Base-by-base conservation (phyloP, 2,113 vertebrate species). In the Talpa occidentalis region DNA sequence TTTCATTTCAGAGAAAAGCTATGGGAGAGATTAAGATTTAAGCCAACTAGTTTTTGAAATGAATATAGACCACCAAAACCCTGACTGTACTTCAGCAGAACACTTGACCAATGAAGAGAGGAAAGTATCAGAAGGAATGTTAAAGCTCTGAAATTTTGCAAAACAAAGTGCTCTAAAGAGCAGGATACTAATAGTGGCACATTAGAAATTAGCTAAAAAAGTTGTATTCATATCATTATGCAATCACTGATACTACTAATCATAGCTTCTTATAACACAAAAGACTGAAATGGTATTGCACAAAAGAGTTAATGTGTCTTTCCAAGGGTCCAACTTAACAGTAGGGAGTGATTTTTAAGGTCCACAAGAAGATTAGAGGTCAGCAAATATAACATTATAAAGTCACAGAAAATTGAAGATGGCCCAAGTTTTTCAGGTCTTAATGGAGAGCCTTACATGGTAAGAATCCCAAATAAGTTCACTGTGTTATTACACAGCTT, bases 31-130 rank as follows among this genome's bases (percentile, higher is more conserved):
- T 21, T 52, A 76, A 74, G 16, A 88, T 62, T 83, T 74, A 83
- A 88, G 84, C 40, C 77, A 97, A 66, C 26, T 3, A 10, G 47
- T 76, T 96, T 95, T 72, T 84, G 10, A 74, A 67, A 47, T 59
- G 37, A 95, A n/a, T 95, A 79, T 0, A 32, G 79, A 94, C 19
- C 60, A n/a, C 74, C 54, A 77, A 26, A 67, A 85, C 42, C 66
- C 54, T 59, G 60, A 49, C 73, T 86, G 49, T 60, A 59, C 3
- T 83, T 66, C 56, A 88, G 64, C 69, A 93, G 70, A 91, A 92
- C 62, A 78, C 72, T 73, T 52, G 28, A 47, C 70, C 42, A 59
- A 49, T 19, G 83, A 77, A 74, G n/a, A 84, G 0, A 72, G 74
- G 24, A 66, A 85, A 54, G 17, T 19, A 7, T 59, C 54, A 76